phyloP scores from a whole-genome alignment of 2,797 vertebrate genomes.

The Monodelphis domestica region DNA sequence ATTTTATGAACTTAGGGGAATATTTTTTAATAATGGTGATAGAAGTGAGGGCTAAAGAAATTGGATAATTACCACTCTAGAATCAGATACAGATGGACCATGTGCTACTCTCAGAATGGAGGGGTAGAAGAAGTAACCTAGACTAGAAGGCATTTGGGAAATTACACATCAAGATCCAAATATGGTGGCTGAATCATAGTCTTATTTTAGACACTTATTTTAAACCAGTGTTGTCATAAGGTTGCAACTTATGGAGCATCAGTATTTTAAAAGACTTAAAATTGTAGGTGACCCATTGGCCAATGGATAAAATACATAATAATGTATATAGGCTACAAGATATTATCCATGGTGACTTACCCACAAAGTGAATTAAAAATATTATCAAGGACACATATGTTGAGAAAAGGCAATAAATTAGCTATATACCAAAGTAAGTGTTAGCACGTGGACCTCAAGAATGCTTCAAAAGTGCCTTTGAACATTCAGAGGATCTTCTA shows the following conservation, averaged over 20 bases:
- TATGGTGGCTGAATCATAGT: neutral
- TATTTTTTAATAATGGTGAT: neutral
- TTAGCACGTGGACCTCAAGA: neutral
- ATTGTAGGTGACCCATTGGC: neutral
- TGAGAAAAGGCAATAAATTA: neutral
- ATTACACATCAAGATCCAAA: neutral
- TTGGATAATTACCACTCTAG: neutral
- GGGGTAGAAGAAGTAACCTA: neutral
- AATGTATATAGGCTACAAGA: neutral
- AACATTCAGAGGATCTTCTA: neutral
- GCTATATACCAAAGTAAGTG: neutral
- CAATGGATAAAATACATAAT: neutral
- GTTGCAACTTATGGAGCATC: neutral
- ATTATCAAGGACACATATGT: neutral
- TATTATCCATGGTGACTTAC: neutral
- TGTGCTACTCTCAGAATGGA: neutral
- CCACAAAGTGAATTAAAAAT: neutral
- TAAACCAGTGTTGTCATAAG: neutral
- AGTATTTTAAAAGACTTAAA: neutral
- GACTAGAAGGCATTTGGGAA: neutral
- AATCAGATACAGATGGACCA: neutral
- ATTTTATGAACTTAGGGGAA: neutral
- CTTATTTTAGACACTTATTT: neutral
- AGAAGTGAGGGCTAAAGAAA: neutral
- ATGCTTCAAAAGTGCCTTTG: neutral